Percentiles rank a stretch among this genome's conserved stretches.
Evolutionary conservation across 2,113 vertebrate genomes (phyloP).

Genomic region (Nycticryphes semicollaris): DNA sequence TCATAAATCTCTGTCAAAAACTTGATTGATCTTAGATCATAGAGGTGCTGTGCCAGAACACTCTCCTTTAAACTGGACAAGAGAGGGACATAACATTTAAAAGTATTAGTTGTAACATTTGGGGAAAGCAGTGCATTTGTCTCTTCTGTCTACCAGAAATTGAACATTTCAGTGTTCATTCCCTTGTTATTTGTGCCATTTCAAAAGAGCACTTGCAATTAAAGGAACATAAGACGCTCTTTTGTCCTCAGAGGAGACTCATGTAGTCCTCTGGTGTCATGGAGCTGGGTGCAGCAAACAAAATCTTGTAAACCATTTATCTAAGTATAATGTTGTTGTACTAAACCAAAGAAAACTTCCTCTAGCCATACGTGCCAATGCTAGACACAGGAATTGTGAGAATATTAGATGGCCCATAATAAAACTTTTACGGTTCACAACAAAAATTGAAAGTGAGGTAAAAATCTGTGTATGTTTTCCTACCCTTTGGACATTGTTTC

Average conservation of each 20-base stretch:
- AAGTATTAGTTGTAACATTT: neutral
- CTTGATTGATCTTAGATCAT: neutral
- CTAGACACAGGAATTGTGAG: neutral
- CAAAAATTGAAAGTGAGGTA: neutral
- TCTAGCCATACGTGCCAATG: neutral
- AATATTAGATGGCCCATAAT: neutral
- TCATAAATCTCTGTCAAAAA: neutral
- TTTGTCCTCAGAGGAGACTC: neutral
- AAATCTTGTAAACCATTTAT: neutral
- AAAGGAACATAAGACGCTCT: neutral
- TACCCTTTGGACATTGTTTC: neutral
- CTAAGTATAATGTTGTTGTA: neutral
- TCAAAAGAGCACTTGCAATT: constrained; percentile 4
- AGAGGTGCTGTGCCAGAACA: neutral
- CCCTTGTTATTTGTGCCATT: neutral
- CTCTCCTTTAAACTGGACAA: neutral
- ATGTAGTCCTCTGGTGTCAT: neutral
- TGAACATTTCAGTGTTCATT: neutral
- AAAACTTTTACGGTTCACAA: neutral
- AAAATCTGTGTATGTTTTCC: neutral
- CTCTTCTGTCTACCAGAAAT: neutral
- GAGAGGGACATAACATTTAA: neutral
- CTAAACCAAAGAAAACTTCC: neutral
- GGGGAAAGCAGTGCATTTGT: neutral
- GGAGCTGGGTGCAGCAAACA: neutral